Conservation (phyloP, 2,797 vertebrate genomes). For the Poliocrania exsul region DNA sequence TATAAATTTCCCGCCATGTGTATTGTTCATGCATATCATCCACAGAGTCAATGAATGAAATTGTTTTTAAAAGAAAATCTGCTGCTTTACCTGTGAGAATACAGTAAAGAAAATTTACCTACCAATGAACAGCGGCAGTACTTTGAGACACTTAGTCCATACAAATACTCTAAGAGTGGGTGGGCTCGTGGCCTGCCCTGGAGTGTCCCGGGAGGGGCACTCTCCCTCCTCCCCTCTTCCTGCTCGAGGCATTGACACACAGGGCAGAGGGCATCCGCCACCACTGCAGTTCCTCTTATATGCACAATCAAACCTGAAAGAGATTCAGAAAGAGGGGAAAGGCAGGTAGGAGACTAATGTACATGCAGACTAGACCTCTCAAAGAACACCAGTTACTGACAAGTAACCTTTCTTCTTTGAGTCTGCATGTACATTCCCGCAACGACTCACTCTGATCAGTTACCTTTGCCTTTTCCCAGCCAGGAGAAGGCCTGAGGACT, state of each 20-base stretch:
- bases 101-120: constrained; percentile 70
- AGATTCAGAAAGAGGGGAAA: constrained; percentile 73
- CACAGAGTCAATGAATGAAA: background rate
- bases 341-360: constrained; percentile 68
- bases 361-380: constrained; percentile 60
- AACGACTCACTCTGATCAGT: background rate
- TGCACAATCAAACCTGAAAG: constrained; percentile 70
- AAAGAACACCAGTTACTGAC: constrained; percentile 70
- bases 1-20: background rate
- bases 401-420: constrained; percentile 71
- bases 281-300: constrained; percentile 66
- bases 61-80: background rate
- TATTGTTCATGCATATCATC: background rate
- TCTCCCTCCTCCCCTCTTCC: constrained; percentile 57
- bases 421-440: constrained; percentile 64
- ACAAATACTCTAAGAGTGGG: constrained; percentile 56
- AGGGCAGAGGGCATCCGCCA: constrained; percentile 65
- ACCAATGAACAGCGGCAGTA: constrained; percentile 56
- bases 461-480: constrained; percentile 30
- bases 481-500: background rate
- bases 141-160: constrained; percentile 66
- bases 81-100: constrained; percentile 48
- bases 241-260: constrained; percentile 50
- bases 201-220: constrained; percentile 11
- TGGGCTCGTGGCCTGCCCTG: constrained; percentile 52